These are phyloP conservation scores for Chaunax sp. DNA, from an alignment of 2,797 vertebrate genomes.

Conservation along the genomic window DNA sequence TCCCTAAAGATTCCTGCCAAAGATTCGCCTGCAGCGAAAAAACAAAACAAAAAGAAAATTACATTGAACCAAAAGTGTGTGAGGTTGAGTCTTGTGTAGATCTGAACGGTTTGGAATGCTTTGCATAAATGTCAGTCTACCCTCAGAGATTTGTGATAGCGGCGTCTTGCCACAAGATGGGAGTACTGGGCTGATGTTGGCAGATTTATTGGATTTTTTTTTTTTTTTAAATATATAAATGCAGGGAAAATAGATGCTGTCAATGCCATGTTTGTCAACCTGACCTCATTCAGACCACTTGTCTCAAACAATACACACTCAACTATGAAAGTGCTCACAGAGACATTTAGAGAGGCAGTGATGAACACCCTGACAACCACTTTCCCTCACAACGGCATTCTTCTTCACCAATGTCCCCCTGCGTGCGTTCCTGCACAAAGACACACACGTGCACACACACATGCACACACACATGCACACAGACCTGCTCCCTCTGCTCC, in stretches of 20 bases:
- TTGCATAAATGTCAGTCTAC: not conserved
- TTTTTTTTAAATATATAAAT: too few relatives aligned
- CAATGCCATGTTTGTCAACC: conserved; percentile 19
- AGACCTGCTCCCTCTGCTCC: not conserved
- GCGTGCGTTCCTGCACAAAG: not conserved
- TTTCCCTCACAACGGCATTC: conserved; percentile 26
- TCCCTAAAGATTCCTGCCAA: too few relatives aligned
- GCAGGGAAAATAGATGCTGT: conserved; percentile 5
- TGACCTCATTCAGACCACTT: too few relatives aligned
- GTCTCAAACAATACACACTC: not conserved
- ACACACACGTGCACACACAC: not conserved
- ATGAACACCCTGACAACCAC: conserved; percentile 67
- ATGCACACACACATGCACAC: not conserved
- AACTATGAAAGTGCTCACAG: not conserved
- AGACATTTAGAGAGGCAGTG: conserved; percentile 28
- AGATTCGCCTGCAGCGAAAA: too few relatives aligned
- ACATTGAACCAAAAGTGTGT: too few relatives aligned
- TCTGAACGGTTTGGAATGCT: not conserved
- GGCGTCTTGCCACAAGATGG: conserved; percentile 67
- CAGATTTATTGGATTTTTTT: not conserved
- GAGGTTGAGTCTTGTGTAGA: not conserved
- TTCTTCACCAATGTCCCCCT: not conserved
- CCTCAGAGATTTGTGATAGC: conserved; percentile 26
- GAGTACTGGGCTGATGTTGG: conserved; percentile 38
- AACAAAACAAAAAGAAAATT: too few relatives aligned